Conservation (phyloP, 2,113 vertebrate genomes). For the Anoplopoma fimbria region DNA sequence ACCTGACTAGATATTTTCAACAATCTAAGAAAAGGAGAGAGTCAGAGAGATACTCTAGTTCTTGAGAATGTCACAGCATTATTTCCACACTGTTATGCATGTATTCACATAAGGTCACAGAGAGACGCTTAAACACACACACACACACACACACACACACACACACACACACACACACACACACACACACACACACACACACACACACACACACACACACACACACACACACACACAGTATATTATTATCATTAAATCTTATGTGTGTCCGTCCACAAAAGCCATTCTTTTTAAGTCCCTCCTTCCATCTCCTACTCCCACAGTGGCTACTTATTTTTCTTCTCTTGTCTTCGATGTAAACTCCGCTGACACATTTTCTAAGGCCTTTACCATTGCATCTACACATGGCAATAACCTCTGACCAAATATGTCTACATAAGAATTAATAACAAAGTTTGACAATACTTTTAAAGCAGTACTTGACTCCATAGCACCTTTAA, state of each 20-base stretch:
- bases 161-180: neutral
- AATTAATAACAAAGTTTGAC: neutral
- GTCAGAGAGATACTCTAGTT: neutral
- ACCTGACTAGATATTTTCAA: conserved; percentile 4
- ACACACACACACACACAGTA: neutral
- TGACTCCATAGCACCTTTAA: neutral
- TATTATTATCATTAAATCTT: neutral
- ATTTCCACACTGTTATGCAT: neutral
- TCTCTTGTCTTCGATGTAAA: neutral
- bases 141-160: neutral
- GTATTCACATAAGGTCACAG: neutral
- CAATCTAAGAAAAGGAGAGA: conserved; percentile 1
- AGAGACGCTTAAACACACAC: too few relatives aligned
- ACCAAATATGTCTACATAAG: neutral
- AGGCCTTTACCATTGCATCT: neutral
- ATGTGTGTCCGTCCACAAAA: neutral
- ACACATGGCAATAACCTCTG: neutral
- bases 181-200: neutral
- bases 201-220: neutral
- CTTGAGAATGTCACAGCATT: neutral
- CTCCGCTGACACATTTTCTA: neutral
- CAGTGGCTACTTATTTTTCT: neutral
- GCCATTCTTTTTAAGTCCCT: neutral
- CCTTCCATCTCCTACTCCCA: neutral
- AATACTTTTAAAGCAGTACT: neutral